Conservation (phyloP, 2,888 invertebrate genomes). For the Tetropium fuscum region DNA sequence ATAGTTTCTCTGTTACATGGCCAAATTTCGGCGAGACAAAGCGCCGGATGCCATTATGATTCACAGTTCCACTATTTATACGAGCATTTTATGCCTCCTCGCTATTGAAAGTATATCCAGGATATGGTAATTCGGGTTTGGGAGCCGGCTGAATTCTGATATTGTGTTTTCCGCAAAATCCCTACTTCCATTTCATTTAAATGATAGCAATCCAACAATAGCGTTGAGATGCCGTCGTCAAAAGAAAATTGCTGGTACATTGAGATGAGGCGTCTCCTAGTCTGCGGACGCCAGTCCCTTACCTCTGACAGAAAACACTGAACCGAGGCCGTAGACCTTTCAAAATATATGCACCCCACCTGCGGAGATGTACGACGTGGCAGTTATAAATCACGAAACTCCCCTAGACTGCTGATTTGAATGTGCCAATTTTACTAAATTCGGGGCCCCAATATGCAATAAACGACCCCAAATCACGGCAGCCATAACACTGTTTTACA, state of each 20-base stretch:
- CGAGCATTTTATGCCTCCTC: conserved; percentile 23
- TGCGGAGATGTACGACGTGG: conserved; percentile 48
- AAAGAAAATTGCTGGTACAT: conserved; percentile 48
- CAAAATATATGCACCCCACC: conserved; percentile 57
- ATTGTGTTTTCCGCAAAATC: conserved; percentile 47
- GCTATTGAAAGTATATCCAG: conserved; percentile 47
- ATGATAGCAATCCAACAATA: conserved; percentile 48
- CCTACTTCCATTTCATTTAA: conserved; percentile 50
- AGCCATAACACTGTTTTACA: too few species aligned
- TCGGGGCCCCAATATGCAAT: conserved; percentile 41
- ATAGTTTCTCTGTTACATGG: too few species aligned
- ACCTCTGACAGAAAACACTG: conserved; percentile 34
- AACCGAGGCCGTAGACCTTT: conserved; percentile 53
- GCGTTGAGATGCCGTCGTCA: conserved; percentile 47
- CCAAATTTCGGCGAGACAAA: too few species aligned
- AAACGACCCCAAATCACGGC: conserved; percentile 44
- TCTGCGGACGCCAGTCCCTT: conserved; percentile 34
- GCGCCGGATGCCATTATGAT: too few species aligned
- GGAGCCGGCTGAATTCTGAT: conserved; percentile 44
- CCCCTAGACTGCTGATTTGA: conserved; percentile 58
- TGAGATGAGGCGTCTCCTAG: conserved; percentile 38
- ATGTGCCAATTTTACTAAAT: conserved; percentile 56
- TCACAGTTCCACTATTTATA: conserved; percentile 22
- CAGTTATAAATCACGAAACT: conserved; percentile 61
- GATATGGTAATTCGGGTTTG: conserved; percentile 47